Evolutionary conservation across 2,888 invertebrate genomes (phyloP), one percentile per base, ranked within the genome.

Genomic region (Acleris sparsana): DNA sequence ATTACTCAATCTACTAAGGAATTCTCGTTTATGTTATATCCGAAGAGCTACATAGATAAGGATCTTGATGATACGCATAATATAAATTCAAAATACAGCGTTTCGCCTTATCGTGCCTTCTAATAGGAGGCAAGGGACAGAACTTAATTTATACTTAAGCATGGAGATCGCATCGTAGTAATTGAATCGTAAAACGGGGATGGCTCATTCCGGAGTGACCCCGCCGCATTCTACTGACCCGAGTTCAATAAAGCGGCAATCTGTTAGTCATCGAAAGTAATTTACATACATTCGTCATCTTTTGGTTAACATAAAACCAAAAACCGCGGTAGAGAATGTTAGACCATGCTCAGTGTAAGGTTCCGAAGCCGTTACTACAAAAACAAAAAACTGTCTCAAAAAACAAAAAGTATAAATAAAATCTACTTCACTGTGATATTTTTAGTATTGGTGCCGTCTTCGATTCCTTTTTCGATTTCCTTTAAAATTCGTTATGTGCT

Each of bases 181-280:
- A 65, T 65, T 65, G 65, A 65, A 60, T 65, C 65, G 65, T 65
- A 60, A 65, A 65, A 65, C 51, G 60, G 65, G 51, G 55, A 65
- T 61, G 65, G 65, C 65, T 65, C 65, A 61, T 60, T 60, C 60
- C 51, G 65, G 25, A 51, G 65, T 65, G 65, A 65, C 65, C 65
- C 55, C 60, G 65, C 55, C 51, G 60, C 60, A 60, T 60, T 65
- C 60, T 65, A 60, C 55, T 60, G 64, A 65, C 60, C 65, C 55
- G 65, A 44, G 65, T 60, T 65, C 65, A 65, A 65, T 65, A 65
- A 49, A 49, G 60, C 55, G 60, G 43, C 60, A 65, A 65, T 65
- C 51, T 65, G 55, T 64, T 64, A 56, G 65, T 60, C 65, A 65
- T 65, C 49, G 60, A 55, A 65, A 56, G 55, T 60, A 44, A 60